Base-by-base conservation (phyloP, 23 tunicate species). In the Corella eumyota region DNA sequence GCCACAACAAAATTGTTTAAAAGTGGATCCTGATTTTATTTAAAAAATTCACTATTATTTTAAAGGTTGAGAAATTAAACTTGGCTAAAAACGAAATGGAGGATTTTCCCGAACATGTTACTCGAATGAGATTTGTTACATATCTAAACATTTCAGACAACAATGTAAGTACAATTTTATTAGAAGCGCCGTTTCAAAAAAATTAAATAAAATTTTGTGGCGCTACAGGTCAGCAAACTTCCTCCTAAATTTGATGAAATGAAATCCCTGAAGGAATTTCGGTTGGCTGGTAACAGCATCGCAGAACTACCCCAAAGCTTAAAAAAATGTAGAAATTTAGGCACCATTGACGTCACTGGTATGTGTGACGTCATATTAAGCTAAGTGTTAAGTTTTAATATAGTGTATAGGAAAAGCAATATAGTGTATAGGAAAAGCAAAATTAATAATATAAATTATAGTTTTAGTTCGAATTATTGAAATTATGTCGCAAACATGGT, bases 311-410 rank as follows among this genome's bases (percentile, higher is more conserved):
- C 94, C 0, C 66, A 49, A n/a, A 64, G 62, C 25, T 30, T 85
- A 28, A 67, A 82, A 58, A 63, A 70, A 22, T 69, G 83, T 34
- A 69, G 73, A 50, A 64, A 81, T 54, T 34, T 85, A n/a, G 50
- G 74, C 6, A 76, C 54, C 54, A 51, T 85, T 19, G 84, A 85
- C 53, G 3, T 85, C 23, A 64, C 77, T 6, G 94, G 94, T 85
- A 48, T n/a, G n/a, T n/a, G n/a, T n/a, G n/a, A n/a, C n/a, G n/a
- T n/a, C n/a, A n/a, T n/a, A n/a, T n/a, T n/a, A n/a, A n/a, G n/a
- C n/a, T n/a, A n/a, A n/a, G n/a, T n/a, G n/a, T n/a, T n/a, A n/a
- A n/a, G n/a, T n/a, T n/a, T n/a, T n/a, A n/a, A n/a, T n/a, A n/a
- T n/a, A n/a, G n/a, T n/a, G n/a, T n/a, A n/a, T n/a, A n/a, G n/a